Base-by-base conservation (phyloP, 2,888 invertebrate genomes). In the Melipona bicolor region DNA sequence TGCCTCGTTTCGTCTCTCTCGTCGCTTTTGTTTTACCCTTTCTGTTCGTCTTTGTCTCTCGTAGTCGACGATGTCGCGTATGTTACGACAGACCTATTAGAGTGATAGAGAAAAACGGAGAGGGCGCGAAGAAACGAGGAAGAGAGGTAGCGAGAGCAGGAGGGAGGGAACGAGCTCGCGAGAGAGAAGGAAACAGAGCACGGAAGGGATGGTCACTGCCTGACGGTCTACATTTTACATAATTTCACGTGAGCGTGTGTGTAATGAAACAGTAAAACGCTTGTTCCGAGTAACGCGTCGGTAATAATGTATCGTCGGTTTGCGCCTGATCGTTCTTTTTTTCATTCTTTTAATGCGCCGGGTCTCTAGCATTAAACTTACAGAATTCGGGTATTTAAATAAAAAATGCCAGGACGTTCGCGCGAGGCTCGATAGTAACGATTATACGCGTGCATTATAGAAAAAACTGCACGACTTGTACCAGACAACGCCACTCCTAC, bases 221-320 rank as follows among this genome's bases (percentile, higher is more conserved):
- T 71, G 81, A 76, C 80, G 79, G 81, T 81, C 78, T 77, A 79
- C 83, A 83, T 83, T 88, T 88, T 87, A 86, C 87, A 89, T 89
- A 85, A 89, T 89, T 83, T 70, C 85, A 68, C 82, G 43, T 24
- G 80, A 70, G 76, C 85, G 80, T 81, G 81, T 72, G 72, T 77
- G 77, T 86, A 85, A 86, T 87, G 80, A 85, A 83, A 85, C 76
- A 85, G 77, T 81, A 81, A 81, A 81, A 87, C 82, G 83, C 81
- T 77, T 83, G 84, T 89, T 88, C 82, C 81, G 83, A 77, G 81
- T 68, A 86, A 84, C 84, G 84, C 69, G 79, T 83, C 83, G 73
- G 79, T 84, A 81, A 78, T 85, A 81, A 85, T 67, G 69, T 67
- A 76, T 75, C 69, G 69, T 70, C 49, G 64, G 43, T 56, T 64